phyloP scores from a whole-genome alignment of 2,888 invertebrate species.

The Lapara coniferarum region DNA sequence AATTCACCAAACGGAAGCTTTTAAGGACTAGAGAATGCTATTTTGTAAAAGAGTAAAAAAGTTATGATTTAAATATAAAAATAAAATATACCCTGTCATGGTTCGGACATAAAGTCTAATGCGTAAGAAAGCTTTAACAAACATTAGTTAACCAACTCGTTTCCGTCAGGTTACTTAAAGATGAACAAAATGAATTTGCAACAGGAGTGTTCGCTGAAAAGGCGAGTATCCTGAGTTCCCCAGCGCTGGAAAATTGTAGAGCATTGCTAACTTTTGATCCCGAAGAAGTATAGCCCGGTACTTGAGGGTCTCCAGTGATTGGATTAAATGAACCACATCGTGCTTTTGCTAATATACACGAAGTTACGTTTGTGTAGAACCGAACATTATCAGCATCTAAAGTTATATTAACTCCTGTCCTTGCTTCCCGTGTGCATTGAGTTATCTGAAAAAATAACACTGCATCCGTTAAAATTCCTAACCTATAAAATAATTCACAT shows the following conservation, averaged over 20 bases:
- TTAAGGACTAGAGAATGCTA: too few species aligned
- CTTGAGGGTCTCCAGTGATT: constrained; percentile 85
- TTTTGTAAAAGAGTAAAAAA: too few species aligned
- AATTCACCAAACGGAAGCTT: too few species aligned
- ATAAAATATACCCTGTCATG: too few species aligned
- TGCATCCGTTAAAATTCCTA: background rate
- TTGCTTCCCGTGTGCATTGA: constrained; percentile 80
- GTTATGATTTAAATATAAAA: too few species aligned
- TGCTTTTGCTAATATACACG: constrained; percentile 85
- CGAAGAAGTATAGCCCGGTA: constrained; percentile 71
- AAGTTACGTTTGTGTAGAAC: constrained; percentile 85
- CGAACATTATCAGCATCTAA: constrained; percentile 78
- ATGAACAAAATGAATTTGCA: constrained; percentile 80
- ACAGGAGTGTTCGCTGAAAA: constrained; percentile 80
- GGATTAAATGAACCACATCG: constrained; percentile 86
- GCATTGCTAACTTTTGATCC: constrained; percentile 78
- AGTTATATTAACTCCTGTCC: constrained; percentile 76
- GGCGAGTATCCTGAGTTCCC: constrained; percentile 81
- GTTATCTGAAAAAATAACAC: constrained; percentile 67
- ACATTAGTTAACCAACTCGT: constrained; percentile 76
- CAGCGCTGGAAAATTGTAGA: constrained; percentile 80
- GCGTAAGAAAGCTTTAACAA: constrained; percentile 49
- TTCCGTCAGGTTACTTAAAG: constrained; percentile 78
- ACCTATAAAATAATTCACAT: too few species aligned
- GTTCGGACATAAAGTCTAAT: background rate